phyloP scores from a whole-genome alignment of 2,888 invertebrate species.

The Acanthosepion pharaonis region DNA sequence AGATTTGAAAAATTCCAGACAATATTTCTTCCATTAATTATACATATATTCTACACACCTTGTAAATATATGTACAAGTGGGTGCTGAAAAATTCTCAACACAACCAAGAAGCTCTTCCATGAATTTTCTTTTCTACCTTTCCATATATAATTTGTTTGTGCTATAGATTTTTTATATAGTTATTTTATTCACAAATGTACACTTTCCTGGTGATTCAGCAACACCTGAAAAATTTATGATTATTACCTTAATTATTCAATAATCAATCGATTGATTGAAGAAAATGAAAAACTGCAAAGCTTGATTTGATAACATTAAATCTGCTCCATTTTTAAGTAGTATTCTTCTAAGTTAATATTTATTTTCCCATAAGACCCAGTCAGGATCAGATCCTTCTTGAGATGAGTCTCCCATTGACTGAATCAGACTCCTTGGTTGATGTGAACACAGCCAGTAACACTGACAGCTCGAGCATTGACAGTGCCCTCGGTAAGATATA shows the following conservation, averaged over 20 bases:
- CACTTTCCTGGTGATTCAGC: neutral
- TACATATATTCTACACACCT: too few relatives aligned
- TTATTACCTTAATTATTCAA: neutral
- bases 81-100: too few relatives aligned
- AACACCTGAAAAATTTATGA: too few relatives aligned
- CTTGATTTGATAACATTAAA: neutral
- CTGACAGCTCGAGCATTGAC: conserved; percentile 49
- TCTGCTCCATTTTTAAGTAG: neutral
- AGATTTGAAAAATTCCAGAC: too few relatives aligned
- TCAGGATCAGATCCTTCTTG: conserved; percentile 62
- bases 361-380: conserved; percentile 56
- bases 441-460: conserved; percentile 51
- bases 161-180: neutral
- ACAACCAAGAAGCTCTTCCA: too few relatives aligned
- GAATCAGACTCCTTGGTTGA: conserved; percentile 58
- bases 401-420: conserved; percentile 50
- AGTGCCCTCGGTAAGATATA: conserved; percentile 44
- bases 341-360: neutral
- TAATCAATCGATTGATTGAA: neutral
- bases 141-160: neutral
- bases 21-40: too few relatives aligned
- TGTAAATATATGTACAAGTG: too few relatives aligned
- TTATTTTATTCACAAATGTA: neutral
- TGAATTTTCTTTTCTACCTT: too few relatives aligned
- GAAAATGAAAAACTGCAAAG: neutral